These are phyloP conservation scores for Agriotes lineatus DNA, from an alignment of 2,888 invertebrate genomes.

Conservation along the genomic window DNA sequence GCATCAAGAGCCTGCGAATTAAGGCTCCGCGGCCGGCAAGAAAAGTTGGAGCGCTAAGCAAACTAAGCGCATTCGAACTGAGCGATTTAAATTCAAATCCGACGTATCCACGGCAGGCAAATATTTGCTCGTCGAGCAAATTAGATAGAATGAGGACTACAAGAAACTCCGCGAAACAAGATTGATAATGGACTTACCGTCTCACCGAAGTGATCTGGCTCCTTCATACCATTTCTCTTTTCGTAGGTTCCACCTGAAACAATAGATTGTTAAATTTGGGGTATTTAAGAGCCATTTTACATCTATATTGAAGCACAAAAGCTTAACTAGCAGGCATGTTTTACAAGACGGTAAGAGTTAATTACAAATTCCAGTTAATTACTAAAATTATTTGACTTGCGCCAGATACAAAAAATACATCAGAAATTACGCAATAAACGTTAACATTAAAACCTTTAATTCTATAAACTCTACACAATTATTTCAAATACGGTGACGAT, in stretches of 20 bases:
- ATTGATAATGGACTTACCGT: slow-evolving; percentile 69
- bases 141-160: slow-evolving; percentile 24
- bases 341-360: too few species aligned
- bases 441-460: too few species aligned
- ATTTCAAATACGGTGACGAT: too few species aligned
- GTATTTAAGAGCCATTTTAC: too few species aligned
- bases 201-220: slow-evolving; percentile 86
- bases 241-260: slow-evolving; percentile 78
- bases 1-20: slow-evolving; percentile 28
- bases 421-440: too few species aligned
- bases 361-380: too few species aligned
- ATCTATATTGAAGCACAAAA: too few species aligned
- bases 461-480: too few species aligned
- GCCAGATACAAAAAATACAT: too few species aligned
- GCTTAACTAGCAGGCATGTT: too few species aligned
- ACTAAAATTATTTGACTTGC: too few species aligned
- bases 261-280: too few species aligned
- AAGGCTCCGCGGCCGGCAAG: slow-evolving; percentile 31
- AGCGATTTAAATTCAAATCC: slow-evolving; percentile 36
- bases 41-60: slow-evolving; percentile 28
- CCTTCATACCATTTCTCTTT: slow-evolving; percentile 89
- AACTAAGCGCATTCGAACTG: slow-evolving; percentile 32
- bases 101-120: slow-evolving; percentile 23
- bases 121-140: slow-evolving; percentile 29
- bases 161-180: slow-evolving; percentile 18